Base-by-base conservation (phyloP, 2,888 invertebrate genomes). In the Macrosiphum euphorbiae region DNA sequence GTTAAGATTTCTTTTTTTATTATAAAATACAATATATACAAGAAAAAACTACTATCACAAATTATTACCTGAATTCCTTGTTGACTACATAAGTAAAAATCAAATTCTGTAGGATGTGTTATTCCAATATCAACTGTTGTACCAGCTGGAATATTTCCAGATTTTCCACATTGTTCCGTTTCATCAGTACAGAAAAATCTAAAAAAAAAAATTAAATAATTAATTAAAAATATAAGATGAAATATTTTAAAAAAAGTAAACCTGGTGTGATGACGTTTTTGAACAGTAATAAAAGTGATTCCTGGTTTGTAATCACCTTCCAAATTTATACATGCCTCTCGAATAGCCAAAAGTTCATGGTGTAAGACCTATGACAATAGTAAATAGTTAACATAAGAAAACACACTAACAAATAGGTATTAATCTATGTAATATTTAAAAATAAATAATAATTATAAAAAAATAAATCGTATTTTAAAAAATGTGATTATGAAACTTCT, bases 121-220 rank as follows among this genome's bases (percentile, higher is more conserved):
- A 99, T 99, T 95, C 99, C 99, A 95, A 99, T 98, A 96, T 99
- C 99, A 89, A 99, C 99, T 0, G 99, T 99, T 94, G 99, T 99
- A 94, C 99, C 99, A 50, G 99, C 99, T 67, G 99, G 99, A 95
- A 99, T 99, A 96, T 99, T 99, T 94, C 99, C 99, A 94, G 99
- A 99, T 96, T 99, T 99, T 92, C 99, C 99, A 94, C 98, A 99
- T 96, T 99, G 99, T 96, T 99, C 99, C 96, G 99, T 99, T 96
- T 99, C 99, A 96, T 99, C 99, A 28, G 99, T 98, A 96, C 99
- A 99, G 96, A 99, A 99, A 95, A 99, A 96, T 90, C 97, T 95
- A 90, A 13, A 94, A 94, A 94, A 94, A 86, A 44, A 85, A 58
- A 86, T 26, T 7, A 24, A 58, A 47, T 90, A 16, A 52, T 89